These are phyloP conservation scores for Drosophila bocqueti DNA, from an alignment of 1,140 invertebrate genomes.

Conservation along the genomic window DNA sequence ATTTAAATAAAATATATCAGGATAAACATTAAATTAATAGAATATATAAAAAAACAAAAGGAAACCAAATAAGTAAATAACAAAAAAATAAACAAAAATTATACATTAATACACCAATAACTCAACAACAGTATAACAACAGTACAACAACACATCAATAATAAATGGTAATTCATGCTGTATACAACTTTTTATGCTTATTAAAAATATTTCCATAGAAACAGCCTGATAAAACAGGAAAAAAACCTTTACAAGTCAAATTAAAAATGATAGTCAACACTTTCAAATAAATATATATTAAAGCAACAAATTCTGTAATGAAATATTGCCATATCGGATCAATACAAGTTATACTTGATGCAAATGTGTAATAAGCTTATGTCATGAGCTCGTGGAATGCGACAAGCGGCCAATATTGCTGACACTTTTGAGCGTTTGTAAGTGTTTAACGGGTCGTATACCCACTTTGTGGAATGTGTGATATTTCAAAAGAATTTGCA, in stretches of 20 bases:
- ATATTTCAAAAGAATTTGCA: not conserved
- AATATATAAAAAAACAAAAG: not conserved
- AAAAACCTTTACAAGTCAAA: not conserved
- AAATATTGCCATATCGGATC: not conserved
- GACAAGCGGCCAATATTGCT: conserved; percentile 8
- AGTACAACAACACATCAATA: not conserved
- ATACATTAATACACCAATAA: not conserved
- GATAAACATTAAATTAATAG: not conserved
- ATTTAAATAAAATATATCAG: not conserved
- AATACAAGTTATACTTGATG: not conserved
- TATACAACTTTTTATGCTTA: not conserved
- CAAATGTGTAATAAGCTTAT: not conserved
- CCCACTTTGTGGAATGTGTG: conserved; percentile 13
- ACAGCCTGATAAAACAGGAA: not conserved
- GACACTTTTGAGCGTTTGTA: conserved; percentile 13
- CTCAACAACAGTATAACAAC: not conserved
- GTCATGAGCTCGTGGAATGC: conserved; percentile 1
- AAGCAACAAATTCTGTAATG: not conserved
- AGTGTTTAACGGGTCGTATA: conserved; percentile 23
- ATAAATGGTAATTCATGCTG: not conserved
- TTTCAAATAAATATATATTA: not conserved
- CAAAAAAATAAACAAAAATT: not conserved
- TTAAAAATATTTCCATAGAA: not conserved
- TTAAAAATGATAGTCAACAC: not conserved
- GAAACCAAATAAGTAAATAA: not conserved